Evolutionary conservation across 2,113 vertebrate species (phyloP).

Genomic region (Brachyhypopomus gauderio): DNA sequence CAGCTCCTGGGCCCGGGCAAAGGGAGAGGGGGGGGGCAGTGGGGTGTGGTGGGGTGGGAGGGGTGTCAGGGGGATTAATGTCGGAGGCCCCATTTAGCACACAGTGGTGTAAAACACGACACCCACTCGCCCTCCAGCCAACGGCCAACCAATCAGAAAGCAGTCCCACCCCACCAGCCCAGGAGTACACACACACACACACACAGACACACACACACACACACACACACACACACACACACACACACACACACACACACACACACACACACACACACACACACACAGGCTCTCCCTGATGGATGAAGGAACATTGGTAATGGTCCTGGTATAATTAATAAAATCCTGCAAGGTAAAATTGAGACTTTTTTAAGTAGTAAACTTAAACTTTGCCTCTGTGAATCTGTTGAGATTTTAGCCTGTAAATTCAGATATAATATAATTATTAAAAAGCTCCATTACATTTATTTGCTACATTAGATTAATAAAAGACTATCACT

Average conservation of each 20-base stretch:
- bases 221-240: no score
- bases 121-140: conserved; percentile 44
- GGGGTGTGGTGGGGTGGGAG: neutral
- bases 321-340: conserved; percentile 30
- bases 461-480: no score
- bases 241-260: no score
- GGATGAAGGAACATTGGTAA: conserved; percentile 33
- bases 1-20: conserved; percentile 10
- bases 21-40: neutral
- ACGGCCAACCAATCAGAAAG: neutral
- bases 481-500: no score
- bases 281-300: conserved; percentile 10
- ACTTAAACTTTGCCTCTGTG: neutral
- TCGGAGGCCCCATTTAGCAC: conserved; percentile 70
- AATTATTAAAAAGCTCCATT: no score
- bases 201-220: no score
- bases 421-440: neutral
- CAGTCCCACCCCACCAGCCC: no score
- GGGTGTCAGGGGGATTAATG: conserved; percentile 70
- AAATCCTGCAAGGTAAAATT: conserved; percentile 3
- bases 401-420: neutral
- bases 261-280: conserved; percentile 20
- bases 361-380: neutral
- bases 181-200: no score
- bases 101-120: conserved; percentile 58